Evolutionary conservation across 2,113 vertebrate species (phyloP), one percentile per base, ranked within the genome.

Genomic region (Corythoichthys intestinalis): DNA sequence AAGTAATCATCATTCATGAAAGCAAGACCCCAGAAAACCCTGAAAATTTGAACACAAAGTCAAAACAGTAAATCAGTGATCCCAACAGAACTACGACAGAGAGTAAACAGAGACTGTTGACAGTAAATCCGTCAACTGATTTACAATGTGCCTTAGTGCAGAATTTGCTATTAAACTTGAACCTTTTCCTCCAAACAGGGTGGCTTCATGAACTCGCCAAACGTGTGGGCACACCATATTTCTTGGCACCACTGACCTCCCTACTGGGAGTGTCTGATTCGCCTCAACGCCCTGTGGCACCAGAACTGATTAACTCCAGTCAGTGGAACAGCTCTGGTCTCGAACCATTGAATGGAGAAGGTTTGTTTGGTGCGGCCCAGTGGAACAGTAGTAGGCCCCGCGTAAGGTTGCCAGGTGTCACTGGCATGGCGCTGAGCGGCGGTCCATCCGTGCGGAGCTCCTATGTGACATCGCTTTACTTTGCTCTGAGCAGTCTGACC

Each of bases 151-250:
- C 10, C 28, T 13, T 34, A 57, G 34, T 28, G 28, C 4, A 28
- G 34, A 14, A 37, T 12, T 57, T 35, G 28, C 11, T 14, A 58
- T 2, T 48, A 53, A 54, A 47, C 60, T 67, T 49, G 12, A 4
- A 50, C 72, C 64, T 17, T 49, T 73, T 56, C 58, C 54, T 70
- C 52, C 56, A 70, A 47, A 62, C 79, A 94, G 93, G 93, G 54
- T 94, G 93, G 93, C 88, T 94, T 41, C 92, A 93, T 41, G 93
- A 94, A 76, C 84, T 94, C 35, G 92, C 90, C 47, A 94, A 93
- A 72, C 89, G 92, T 7, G 79, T 94, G 75, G 93, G 87, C 67
- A 90, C 90, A 2, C 93, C 93, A 0, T 94, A 92, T 81, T 84
- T 91, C 70, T 81, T 90, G 75, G 76, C 91, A 0, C 87, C 90